Percentiles rank a stretch among this genome's conserved stretches.
phyloP scores from a whole-genome alignment of 2,113 vertebrate genomes.

The Alligator sinensis region DNA sequence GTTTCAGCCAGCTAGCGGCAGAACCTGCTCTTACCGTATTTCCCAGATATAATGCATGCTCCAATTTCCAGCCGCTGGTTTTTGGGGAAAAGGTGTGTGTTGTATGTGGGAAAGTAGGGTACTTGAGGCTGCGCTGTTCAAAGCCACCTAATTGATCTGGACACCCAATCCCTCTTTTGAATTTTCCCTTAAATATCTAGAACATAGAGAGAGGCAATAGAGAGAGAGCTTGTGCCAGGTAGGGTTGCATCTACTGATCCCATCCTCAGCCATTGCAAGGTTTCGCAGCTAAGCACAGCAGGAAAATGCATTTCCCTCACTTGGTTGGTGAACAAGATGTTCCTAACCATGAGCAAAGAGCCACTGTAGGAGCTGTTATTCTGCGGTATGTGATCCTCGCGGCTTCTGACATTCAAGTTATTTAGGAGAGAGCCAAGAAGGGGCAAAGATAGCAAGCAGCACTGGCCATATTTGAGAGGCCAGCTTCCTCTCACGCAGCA shows the following conservation, averaged over 20 bases:
- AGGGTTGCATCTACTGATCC: neutral
- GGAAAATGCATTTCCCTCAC: neutral
- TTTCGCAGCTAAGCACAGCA: neutral
- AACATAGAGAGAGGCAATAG: accelerated
- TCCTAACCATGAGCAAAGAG: neutral
- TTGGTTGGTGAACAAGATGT: neutral
- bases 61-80: no score
- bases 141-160: neutral
- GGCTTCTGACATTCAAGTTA: neutral
- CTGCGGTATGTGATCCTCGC: neutral
- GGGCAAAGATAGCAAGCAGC: neutral
- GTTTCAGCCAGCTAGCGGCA: no score
- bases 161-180: neutral
- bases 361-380: neutral
- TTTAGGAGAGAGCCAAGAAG: neutral
- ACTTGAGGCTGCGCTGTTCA: neutral
- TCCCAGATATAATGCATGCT: no score
- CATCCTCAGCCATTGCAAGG: neutral
- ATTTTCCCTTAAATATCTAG: neutral
- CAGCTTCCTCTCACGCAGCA: neutral
- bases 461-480: neutral
- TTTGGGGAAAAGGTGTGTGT: neutral
- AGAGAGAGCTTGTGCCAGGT: neutral
- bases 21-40: no score
- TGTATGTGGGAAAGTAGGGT: neutral